A percentile compares a stretch with the other conserved stretches of the same genome.
Evolutionary conservation across 2,113 vertebrate genomes (phyloP).

Genomic region (Alouatta palliata): DNA sequence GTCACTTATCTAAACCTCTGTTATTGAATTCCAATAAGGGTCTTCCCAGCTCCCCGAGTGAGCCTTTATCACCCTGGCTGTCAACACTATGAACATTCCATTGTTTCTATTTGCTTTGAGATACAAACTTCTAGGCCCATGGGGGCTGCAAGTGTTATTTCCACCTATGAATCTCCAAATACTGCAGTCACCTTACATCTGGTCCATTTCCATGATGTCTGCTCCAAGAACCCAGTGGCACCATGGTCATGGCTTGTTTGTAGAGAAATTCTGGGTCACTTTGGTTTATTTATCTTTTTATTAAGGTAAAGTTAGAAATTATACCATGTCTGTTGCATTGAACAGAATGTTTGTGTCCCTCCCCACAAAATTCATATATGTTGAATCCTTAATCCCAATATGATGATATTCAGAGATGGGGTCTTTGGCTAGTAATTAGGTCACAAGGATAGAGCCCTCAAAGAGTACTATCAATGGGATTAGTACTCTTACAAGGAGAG

Average conservation of each 20-base stretch:
- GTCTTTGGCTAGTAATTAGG: not conserved
- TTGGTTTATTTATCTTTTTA: not conserved
- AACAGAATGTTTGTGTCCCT: not conserved
- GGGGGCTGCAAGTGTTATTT: constrained; percentile 52
- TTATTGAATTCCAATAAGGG: constrained; percentile 55
- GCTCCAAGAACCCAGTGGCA: not conserved
- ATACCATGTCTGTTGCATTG: not conserved
- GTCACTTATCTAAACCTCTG: constrained; percentile 51
- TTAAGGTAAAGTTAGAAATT: not conserved
- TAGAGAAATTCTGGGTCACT: not conserved
- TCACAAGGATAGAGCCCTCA: not conserved
- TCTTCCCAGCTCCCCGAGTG: not conserved
- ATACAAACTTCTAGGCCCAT: constrained; percentile 16
- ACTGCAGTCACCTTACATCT: constrained; percentile 10
- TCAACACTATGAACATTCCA: not conserved
- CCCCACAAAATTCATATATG: not conserved
- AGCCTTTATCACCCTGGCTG: not conserved
- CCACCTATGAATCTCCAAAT: constrained; percentile 48
- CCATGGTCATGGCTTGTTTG: not conserved
- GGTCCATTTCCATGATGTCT: not conserved
- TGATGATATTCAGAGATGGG: not conserved
- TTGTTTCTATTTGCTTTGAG: constrained; percentile 31
- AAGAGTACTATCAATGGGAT: not conserved
- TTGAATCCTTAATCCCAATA: not conserved
- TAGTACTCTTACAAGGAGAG: not conserved